Conservation (phyloP, 1,140 invertebrate genomes). For the Megathymus violae region DNA sequence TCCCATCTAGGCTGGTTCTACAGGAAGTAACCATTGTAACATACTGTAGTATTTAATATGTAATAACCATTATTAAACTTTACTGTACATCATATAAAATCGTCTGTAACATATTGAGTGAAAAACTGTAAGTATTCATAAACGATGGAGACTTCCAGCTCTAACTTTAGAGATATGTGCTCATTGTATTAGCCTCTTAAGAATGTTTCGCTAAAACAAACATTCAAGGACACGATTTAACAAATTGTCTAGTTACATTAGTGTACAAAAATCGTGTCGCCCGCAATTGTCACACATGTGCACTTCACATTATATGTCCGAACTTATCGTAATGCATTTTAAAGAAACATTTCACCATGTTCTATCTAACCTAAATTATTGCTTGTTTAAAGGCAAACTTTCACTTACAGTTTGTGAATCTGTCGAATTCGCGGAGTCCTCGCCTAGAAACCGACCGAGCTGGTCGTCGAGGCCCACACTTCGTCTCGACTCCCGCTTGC, state of each 20-base stretch:
- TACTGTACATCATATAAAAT: constrained; percentile 20
- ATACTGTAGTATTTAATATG: constrained; percentile 9
- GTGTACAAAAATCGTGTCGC: constrained; percentile 33
- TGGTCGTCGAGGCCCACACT: constrained; percentile 55
- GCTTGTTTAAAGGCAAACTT: constrained; percentile 69
- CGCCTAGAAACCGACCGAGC: constrained; percentile 62
- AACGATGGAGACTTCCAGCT: constrained; percentile 17
- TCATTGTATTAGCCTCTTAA: constrained; percentile 18
- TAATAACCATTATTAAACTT: constrained; percentile 11
- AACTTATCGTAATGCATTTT: constrained; percentile 52
- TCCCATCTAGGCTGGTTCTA: constrained; percentile 6
- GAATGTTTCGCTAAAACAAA: constrained; percentile 17
- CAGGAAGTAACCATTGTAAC: not conserved
- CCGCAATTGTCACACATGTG: constrained; percentile 17
- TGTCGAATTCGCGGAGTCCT: constrained; percentile 63
- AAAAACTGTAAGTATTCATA: constrained; percentile 4
- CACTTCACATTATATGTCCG: constrained; percentile 59
- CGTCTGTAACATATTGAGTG: constrained; percentile 1
- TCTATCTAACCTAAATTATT: constrained; percentile 62
- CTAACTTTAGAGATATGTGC: constrained; percentile 23
- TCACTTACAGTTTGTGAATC: constrained; percentile 73
- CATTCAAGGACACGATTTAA: not conserved
- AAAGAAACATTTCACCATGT: constrained; percentile 51
- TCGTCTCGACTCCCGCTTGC: constrained; percentile 52
- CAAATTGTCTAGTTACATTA: constrained; percentile 9